Evolutionary conservation across 1,140 invertebrate species (phyloP), one percentile per base, ranked within the genome.

Genomic region (Pararge aegeria): DNA sequence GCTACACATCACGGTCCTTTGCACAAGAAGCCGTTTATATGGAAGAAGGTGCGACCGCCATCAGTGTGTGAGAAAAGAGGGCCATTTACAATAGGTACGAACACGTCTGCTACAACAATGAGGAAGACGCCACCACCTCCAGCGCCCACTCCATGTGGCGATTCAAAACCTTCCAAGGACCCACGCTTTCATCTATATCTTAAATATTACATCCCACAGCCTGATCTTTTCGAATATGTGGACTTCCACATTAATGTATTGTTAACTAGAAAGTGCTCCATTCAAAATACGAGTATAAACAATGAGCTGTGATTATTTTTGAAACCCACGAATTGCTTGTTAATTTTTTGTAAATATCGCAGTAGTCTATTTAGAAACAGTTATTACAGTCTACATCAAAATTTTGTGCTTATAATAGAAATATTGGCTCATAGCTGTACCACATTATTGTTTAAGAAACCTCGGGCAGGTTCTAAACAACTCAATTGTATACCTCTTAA

Each of bases 181-280:
- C 87, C 79, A 13, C 61, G 83, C 1, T 88, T 89, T 52, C 69
- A 87, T 66, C 69, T 89, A 0, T 87, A 88, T 49, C 73, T 86
- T 0, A 79, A 78, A 68, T 67, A 88, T 61, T 89, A 87, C 27
- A 87, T 66, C 1, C 87, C 85, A 4, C 78, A 83, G 56, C 80
- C 79, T 4, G 75, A 83, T n/a, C 51, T 89, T 4, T 80, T 90
- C 20, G 78, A 90, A 38, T 89, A 90, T 56, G 81, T 90, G 2
- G 76, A 90, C 53, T 90, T 82, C 63, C 82, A 90, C 27, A 75
- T 90, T 50, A 90, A 90, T 56, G 66, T 80, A 4, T 56, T 90
- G 5, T 52, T 87, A 19, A 62, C 57, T 29, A 75, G 76, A 49
- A 85, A 78, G 70, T 83, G 73, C 55, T 86, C 78, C 6, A 73